Evolutionary conservation across 2,113 vertebrate species (phyloP).

Genomic region (Phycodurus eques): DNA sequence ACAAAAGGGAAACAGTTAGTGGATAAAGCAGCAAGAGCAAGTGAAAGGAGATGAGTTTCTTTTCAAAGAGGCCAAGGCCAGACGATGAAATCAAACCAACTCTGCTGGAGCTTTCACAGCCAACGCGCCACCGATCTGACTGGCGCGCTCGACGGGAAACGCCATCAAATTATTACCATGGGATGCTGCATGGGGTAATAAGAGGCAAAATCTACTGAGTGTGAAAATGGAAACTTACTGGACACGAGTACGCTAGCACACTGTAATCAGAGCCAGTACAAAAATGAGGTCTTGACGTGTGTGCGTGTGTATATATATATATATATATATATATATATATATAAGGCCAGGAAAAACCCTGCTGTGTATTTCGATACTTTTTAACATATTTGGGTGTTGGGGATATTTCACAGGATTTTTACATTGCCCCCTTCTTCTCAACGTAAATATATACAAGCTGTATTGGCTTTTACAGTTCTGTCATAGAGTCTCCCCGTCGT

Average conservation of each 20-base stretch:
- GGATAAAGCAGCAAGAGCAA: constrained; percentile 60
- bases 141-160: constrained; percentile 21
- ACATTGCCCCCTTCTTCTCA: background rate
- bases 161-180: background rate
- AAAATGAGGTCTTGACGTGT: background rate
- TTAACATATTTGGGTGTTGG: background rate
- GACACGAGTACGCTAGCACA: background rate
- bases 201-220: constrained; percentile 13
- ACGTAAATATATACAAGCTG: background rate
- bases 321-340: no score
- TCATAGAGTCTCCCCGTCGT: constrained; percentile 26
- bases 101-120: constrained; percentile 44
- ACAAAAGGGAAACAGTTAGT: constrained; percentile 64
- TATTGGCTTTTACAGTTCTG: constrained; percentile 37
- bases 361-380: no score
- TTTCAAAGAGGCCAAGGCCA: constrained; percentile 52
- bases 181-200: constrained; percentile 13
- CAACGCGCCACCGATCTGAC: background rate
- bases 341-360: no score
- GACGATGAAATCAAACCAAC: constrained; percentile 43
- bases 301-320: no score
- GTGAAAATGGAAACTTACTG: constrained; percentile 10
- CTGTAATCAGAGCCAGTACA: background rate
- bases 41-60: constrained; percentile 59
- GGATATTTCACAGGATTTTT: background rate